A percentile compares a stretch with the other conserved stretches of the same genome.
Conservation (phyloP, 2,797 vertebrate genomes). For the Chaenodraco wilsoni region DNA sequence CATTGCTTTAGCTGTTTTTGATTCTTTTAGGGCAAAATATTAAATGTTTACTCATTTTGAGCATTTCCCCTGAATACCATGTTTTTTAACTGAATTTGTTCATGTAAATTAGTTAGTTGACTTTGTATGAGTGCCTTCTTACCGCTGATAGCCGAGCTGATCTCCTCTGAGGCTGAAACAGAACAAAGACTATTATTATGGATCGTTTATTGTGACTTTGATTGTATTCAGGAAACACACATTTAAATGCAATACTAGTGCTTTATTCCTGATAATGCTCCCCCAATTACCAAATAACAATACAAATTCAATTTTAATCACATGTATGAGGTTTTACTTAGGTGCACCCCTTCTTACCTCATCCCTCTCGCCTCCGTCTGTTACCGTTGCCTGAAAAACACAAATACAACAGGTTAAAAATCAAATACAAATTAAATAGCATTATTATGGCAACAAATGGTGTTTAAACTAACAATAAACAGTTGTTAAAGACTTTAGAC, state of each 20-base stretch:
- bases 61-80: not conserved
- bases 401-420: constrained; percentile 38
- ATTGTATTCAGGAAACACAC: constrained; percentile 11
- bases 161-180: constrained; percentile 92
- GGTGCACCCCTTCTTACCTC: constrained; percentile 82
- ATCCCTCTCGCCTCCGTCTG: constrained; percentile 87
- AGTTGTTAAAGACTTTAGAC: constrained; percentile 14
- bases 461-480: constrained; percentile 44
- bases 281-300: not conserved
- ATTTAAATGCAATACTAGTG: not conserved
- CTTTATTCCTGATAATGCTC: not conserved
- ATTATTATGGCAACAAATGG: not conserved
- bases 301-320: constrained; percentile 27
- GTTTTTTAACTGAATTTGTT: not conserved
- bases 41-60: not conserved
- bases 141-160: constrained; percentile 93
- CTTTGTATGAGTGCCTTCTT: constrained; percentile 68
- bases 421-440: not conserved
- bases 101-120: not conserved
- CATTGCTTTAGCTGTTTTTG: not conserved
- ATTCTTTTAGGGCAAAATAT: not conserved
- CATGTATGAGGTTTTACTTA: not conserved
- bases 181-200: constrained; percentile 18
- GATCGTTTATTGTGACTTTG: constrained; percentile 14
- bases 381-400: constrained; percentile 78